phyloP scores from a whole-genome alignment of 2,797 vertebrate species.

The Notolepis coatsorum region DNA sequence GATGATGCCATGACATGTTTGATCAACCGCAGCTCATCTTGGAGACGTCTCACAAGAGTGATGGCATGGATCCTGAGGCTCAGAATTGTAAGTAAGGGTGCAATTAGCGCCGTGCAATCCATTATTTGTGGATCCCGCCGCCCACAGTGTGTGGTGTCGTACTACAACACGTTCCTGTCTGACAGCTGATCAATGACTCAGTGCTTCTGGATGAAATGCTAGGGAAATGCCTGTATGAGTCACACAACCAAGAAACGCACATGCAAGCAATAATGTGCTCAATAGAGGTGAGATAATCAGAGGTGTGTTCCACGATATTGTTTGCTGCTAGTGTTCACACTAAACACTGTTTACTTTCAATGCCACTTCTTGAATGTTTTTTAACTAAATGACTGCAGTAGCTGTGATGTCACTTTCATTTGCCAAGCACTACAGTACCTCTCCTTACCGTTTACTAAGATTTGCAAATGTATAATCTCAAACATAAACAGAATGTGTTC shows the following conservation, averaged over 20 bases:
- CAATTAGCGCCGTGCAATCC: no score
- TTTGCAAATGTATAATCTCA: background rate
- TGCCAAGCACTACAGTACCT: background rate
- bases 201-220: conserved; percentile 5
- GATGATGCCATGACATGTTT: no score
- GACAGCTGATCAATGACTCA: conserved; percentile 25
- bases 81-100: no score
- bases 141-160: background rate
- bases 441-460: background rate
- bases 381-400: background rate
- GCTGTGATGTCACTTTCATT: background rate
- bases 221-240: conserved; percentile 16
- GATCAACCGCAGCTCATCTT: no score
- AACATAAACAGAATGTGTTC: background rate
- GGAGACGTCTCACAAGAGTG: no score
- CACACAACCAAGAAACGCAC: background rate
- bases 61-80: no score
- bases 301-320: background rate
- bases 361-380: no score
- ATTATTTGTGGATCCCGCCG: no score
- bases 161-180: conserved; percentile 34
- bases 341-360: background rate
- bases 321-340: background rate
- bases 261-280: no score
- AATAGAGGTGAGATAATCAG: no score